Evolutionary conservation across 2,113 vertebrate genomes (phyloP), one percentile per base, ranked within the genome.

Genomic region (Scophthalmus maximus): DNA sequence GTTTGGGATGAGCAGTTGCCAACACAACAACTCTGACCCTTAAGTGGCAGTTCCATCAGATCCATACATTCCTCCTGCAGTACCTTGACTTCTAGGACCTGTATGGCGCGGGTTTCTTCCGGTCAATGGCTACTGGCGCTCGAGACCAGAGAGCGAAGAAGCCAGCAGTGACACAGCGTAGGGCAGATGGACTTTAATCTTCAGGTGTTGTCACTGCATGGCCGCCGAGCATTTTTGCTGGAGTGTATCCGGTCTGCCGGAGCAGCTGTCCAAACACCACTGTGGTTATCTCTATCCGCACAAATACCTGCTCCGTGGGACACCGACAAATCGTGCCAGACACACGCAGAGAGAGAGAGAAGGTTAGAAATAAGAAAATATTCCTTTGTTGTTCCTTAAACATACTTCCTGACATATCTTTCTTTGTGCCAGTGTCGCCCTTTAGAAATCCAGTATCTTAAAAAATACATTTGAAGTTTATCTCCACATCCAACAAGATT

Each of bases 171-270:
- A n/a, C n/a, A n/a, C n/a, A n/a, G n/a, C 23, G 27, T 23, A 30
- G 32, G 47, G 59, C 51, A 68, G 36, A 58, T 53, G 66, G 55
- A 70, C 18, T 27, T 71, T 73, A 70, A 68, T 70, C 75, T 74
- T 58, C 65, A 74, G 73, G 53, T 64, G 67, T 44, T 20, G 47
- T 65, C 23, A 20, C 26, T 34, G 3, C 14, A 9, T 44, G 42
- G 42, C 18, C 12, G 18, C 17, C n/a, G 42, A 18, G 42, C 42
- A 44, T 17, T n/a, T n/a, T 44, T 44, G 42, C 42, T 44, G 42
- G 42, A n/a, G 42, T n/a, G 8, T n/a, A n/a, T 44, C 42, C 42
- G 18, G 42, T 44, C 18, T n/a, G 42, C 29, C 40, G 6, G 61
- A 55, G 36, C 25, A 49, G 68, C 60, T 59, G 60, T 50, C 18